Conservation (phyloP, 1,140 invertebrate species). For the Brachionus manjavacas region DNA sequence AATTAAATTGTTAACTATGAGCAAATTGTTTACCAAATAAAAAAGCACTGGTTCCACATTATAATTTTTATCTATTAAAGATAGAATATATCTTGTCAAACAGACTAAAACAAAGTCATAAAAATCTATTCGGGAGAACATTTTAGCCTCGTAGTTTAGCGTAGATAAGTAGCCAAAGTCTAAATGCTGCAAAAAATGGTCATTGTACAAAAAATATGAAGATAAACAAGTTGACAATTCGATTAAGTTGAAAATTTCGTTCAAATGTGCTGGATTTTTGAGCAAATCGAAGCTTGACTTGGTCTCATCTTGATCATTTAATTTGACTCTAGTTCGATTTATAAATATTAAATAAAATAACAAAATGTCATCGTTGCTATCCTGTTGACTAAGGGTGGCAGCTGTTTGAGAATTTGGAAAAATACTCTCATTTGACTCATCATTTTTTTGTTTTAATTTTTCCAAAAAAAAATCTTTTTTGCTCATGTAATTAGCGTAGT, state of each 20-base stretch:
- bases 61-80: not conserved
- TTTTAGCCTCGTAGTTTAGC: not conserved
- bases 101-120: not conserved
- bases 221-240: not conserved
- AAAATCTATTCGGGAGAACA: not conserved
- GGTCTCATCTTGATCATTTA: not conserved
- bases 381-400: not conserved
- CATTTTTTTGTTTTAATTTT: not conserved
- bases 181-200: not conserved
- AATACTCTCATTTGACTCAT: not conserved
- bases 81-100: not conserved
- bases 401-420: not conserved
- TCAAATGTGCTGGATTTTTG: not conserved
- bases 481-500: not conserved
- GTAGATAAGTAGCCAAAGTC: not conserved
- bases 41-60: not conserved
- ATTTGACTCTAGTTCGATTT: not conserved
- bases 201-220: not conserved
- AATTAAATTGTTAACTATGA: not conserved
- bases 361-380: not conserved
- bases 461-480: not conserved
- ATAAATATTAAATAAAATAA: not conserved
- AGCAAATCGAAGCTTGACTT: not conserved
- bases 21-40: not conserved
- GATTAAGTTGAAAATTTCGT: slow-evolving; percentile 2